A percentile compares a stretch with the other conserved stretches of the same genome.
Evolutionary conservation across 2,113 vertebrate genomes (phyloP).

Genomic region (Pleuronectes platessa): DNA sequence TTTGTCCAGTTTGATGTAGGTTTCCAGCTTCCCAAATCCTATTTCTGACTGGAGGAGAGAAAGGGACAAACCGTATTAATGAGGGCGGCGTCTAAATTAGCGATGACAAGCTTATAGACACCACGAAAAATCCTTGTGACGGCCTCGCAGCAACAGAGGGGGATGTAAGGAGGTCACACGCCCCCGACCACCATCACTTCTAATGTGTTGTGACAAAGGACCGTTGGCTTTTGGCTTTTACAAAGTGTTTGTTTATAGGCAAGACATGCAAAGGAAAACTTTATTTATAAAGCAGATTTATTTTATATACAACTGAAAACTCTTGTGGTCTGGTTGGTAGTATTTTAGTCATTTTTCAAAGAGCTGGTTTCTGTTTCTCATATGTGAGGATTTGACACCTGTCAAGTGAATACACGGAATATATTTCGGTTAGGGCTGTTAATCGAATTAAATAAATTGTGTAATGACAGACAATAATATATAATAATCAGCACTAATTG

Average conservation of each 20-base stretch:
- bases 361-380: background rate
- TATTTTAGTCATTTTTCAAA: background rate
- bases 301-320: background rate
- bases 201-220: slow-evolving; percentile 62
- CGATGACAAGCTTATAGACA: slow-evolving; percentile 56
- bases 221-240: slow-evolving; percentile 57
- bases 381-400: background rate
- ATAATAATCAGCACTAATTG: background rate
- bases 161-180: slow-evolving; percentile 34
- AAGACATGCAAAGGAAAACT: background rate
- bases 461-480: no score
- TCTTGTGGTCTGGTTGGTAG: background rate
- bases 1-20: slow-evolving; percentile 97
- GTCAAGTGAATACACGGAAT: background rate
- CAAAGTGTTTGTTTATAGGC: slow-evolving; percentile 28
- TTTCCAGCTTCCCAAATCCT: slow-evolving; percentile 98
- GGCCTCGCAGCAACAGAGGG: slow-evolving; percentile 34
- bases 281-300: slow-evolving; percentile 1
- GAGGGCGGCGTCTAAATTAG: slow-evolving; percentile 44
- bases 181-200: slow-evolving; percentile 20
- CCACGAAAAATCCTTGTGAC: slow-evolving; percentile 53
- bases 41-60: slow-evolving; percentile 90
- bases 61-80: slow-evolving; percentile 56
- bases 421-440: background rate
- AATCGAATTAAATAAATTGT: no score